phyloP scores from a whole-genome alignment of 2,113 vertebrate species.

The Chiloscyllium plagiosum region DNA sequence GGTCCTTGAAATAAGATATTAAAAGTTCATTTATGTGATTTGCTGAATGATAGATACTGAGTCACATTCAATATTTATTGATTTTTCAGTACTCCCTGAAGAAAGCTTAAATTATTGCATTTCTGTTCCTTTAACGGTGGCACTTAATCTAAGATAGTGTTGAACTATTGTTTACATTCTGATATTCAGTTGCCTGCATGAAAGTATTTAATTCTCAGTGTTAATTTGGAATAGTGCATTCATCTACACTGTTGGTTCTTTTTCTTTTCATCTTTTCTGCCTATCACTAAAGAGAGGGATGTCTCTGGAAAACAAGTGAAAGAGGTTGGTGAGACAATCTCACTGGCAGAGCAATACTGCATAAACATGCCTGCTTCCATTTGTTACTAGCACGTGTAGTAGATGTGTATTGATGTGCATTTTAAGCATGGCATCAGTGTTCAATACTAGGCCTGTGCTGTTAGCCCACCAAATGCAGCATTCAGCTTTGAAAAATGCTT shows the following conservation, averaged over 20 bases:
- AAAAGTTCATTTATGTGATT: neutral
- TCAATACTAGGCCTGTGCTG: neutral
- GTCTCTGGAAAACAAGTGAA: constrained; percentile 86
- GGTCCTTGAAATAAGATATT: neutral
- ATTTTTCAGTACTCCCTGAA: neutral
- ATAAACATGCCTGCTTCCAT: constrained; percentile 56
- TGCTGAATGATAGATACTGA: neutral
- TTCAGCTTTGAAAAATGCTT: constrained; percentile 27
- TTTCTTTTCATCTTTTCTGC: constrained; percentile 50
- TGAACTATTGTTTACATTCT: neutral
- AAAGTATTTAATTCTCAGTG: neutral
- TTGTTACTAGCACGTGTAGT: constrained; percentile 56
- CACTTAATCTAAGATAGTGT: neutral
- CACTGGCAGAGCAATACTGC: constrained; percentile 58
- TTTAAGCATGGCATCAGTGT: constrained; percentile 38
- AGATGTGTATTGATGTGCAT: constrained; percentile 54
- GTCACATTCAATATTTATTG: neutral
- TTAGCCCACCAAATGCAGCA: neutral
- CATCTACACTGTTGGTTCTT: constrained; percentile 38
- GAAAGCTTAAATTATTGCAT: neutral
- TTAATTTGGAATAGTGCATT: neutral
- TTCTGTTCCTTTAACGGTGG: neutral
- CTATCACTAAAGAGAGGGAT: constrained; percentile 78
- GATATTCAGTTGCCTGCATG: neutral
- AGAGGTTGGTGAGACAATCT: constrained; percentile 83